Evolutionary conservation across 1,140 invertebrate species (phyloP), one percentile per base, ranked within the genome.

Genomic region (Pachyrhynchus sulphureomaculatus): DNA sequence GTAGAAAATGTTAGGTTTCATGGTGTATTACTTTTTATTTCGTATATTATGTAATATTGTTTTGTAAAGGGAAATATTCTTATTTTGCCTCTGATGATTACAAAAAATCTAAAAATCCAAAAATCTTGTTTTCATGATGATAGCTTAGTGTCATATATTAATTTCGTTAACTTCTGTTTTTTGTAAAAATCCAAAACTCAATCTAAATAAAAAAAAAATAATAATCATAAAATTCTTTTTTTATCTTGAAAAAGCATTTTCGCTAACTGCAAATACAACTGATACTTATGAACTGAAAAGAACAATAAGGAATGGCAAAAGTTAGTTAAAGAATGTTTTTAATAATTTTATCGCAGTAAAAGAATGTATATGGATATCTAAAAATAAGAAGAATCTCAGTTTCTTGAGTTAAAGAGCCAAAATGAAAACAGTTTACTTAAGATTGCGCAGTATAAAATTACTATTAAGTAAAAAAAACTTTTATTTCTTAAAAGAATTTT

Each of bases 401-500:
- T 41, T 56, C 12, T 15, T 23, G 23, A 55, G 20, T 18, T 29
- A n/a, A 55, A 55, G 32, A 42, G 13, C 29, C 17, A 55, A 55
- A 55, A 29, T 36, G 52, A 44, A 55, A 53, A 55, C 52, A 55
- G 17, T 32, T 55, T 55, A 44, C 26, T 55, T 55, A 55, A 55
- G 17, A 44, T 32, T 36, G 21, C 39, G 13, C 26, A 5, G 52
- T 15, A 21, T 17, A n/a, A 15, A 13, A 39, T 12, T 17, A 41
- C 26, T 41, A 41, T 36, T 20, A 15, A 29, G 9, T 42, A n/a
- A 18, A 44, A 44, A 53, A 53, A 63, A 53, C n/a, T 52, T 64
- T 59, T 53, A 53, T 12, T 64, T 41, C 47, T 58, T 64, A 58
- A 64, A 63, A 63, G 53, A 44, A 48, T 57, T 51, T 56, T 41